Base-by-base conservation (phyloP, 2,888 invertebrate genomes). In the Chrysodeixis includens region DNA sequence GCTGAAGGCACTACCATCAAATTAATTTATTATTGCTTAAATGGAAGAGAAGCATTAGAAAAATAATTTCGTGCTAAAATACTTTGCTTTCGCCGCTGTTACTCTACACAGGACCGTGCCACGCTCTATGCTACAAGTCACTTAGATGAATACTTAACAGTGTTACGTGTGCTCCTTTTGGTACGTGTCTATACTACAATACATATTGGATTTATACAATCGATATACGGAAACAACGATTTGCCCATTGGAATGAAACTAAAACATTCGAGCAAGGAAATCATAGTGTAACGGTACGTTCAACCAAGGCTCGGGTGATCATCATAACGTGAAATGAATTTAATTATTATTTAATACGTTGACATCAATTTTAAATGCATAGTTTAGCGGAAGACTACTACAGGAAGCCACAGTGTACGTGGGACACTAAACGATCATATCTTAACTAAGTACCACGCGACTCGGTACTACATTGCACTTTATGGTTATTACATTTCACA, bases 1-100 rank as follows among this genome's bases (percentile, higher is more conserved):
- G 94, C 94, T 92, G 92, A 95, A 95, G 94, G 94, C 94, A 95
- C 94, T 94, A 95, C 94, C 86, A 89, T 92, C 86, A 93, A 94
- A 92, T 86, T 83, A 93, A 92, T 82, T 64, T 59, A 82, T 92
- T 92, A 93, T 94, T 93, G 93, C 93, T 93, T 90, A 82, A 86
- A 83, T 92, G 92, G 93, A 93, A 93, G 91, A 87, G 88, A 91
- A 93, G 93, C 92, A 82, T 92, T 93, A 91, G 89, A 93, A 93
- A 93, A 93, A 93, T 91, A 93, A 93, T 90, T 91, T 92, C 80
- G 85, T 88, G 92, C 90, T 88, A 87, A 89, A 90, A 90, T 88
- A 90, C 81, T 87, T 88, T 86, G 88, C 88, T 83, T 90, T 88
- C 88, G 89, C 90, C 90, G 88, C 87, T 88, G 83, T 86, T 83